Base-by-base conservation (phyloP, 2,797 vertebrate genomes). In the Cyclopterus lumpus region DNA sequence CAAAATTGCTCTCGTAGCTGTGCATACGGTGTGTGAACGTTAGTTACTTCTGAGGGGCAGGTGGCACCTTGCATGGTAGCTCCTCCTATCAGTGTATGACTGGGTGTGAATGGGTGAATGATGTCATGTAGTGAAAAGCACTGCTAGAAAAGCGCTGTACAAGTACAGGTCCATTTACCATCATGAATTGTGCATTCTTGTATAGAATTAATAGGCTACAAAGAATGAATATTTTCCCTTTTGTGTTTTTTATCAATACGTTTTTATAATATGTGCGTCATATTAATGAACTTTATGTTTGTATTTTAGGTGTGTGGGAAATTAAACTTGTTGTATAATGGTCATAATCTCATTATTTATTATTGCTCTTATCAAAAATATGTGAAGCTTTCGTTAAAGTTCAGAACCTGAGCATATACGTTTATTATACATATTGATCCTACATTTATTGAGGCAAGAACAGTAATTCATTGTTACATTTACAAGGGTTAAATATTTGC, bases 141-240 rank as follows among this genome's bases (percentile, higher is more conserved):
- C 26, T 28, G 28, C 26, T 28, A 28, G 28, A 2, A 28, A 28
- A 28, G 26, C 26, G 26, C 26, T 28, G 28, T 28, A 2, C 26
- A 28, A 28, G 26, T 28, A 28, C 26, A 28, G 26, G 26, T 28
- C 26, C 26, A 28, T 28, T 28, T 4, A 28, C 4, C 11, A 58
- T 67, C 30, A 75, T 82, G 46, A 71, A 48, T 10, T 73, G 6
- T 60, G 49, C 11, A 26, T 73, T 3, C 55, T 79, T 87, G 80
- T 89, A 86, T 78, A 83, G 70, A 72, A 87, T 79, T 42, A 49
- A 78, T 24, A 51, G 38, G 28, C 18, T 60, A 34, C 38, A 57
- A 80, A 71, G 12, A 80, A 73, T 64, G 69, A 8, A 67, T 70
- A 54, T 49, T 77, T 68, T 5, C 58, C 6, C 12, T 24, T 24